Conservation (phyloP, 1,140 invertebrate species). For the Cheumatopsyche charites region DNA sequence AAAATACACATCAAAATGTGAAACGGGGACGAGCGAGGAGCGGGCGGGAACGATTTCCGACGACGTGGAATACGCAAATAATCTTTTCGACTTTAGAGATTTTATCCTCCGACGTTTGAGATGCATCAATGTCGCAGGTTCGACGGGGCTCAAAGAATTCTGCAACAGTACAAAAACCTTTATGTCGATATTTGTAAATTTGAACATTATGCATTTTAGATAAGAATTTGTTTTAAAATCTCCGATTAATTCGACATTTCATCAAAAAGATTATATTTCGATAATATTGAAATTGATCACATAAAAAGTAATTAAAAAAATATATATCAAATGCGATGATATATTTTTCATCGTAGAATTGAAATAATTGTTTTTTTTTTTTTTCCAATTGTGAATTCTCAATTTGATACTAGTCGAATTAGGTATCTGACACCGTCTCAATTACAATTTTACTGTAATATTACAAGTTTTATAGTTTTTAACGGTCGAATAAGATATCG, state of each 20-base stretch:
- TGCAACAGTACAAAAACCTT: background rate
- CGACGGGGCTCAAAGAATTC: too few relatives aligned
- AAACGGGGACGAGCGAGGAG: background rate
- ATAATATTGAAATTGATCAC: background rate
- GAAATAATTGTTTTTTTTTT: too few relatives aligned
- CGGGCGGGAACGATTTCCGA: background rate
- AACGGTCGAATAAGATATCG: too few relatives aligned
- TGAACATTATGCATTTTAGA: background rate
- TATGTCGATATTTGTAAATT: background rate
- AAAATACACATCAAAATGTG: background rate
- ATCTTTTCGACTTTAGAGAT: conserved; percentile 5
- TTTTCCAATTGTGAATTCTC: too few relatives aligned
- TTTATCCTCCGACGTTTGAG: conserved; percentile 12
- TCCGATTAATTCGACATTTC: background rate
- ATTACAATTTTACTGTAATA: too few relatives aligned
- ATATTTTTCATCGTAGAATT: too few relatives aligned
- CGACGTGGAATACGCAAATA: background rate
- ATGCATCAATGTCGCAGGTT: too few relatives aligned
- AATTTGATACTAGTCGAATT: too few relatives aligned
- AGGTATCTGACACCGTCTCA: too few relatives aligned
- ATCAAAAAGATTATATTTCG: background rate
- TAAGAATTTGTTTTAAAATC: background rate
- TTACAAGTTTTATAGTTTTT: too few relatives aligned
- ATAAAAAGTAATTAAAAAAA: background rate
- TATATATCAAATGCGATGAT: too few relatives aligned